A percentile compares a stretch with the other conserved stretches of the same genome.
Evolutionary conservation across 1,140 invertebrate genomes (phyloP).

Genomic region (Zaprionus davidi): DNA sequence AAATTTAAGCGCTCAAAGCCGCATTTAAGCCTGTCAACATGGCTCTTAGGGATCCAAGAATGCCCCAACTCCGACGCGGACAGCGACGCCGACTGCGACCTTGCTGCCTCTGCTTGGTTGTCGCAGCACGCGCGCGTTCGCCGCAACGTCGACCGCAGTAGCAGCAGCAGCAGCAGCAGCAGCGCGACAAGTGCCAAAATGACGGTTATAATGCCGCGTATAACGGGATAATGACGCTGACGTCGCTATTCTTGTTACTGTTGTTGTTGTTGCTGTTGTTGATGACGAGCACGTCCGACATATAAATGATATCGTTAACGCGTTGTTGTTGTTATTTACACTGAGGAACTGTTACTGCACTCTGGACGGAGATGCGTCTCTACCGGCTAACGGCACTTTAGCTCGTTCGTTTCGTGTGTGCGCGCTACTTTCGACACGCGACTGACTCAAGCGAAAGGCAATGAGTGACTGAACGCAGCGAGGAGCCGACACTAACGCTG

Average conservation of each 20-base stretch:
- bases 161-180: constrained; percentile 24
- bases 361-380: constrained; percentile 22
- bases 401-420: constrained; percentile 16
- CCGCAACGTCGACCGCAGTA: constrained; percentile 5
- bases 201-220: constrained; percentile 24
- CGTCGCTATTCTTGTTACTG: constrained; percentile 5
- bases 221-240: neutral
- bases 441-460: constrained; percentile 60
- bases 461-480: constrained; percentile 54
- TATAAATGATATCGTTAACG: constrained; percentile 64
- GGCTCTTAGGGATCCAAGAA: constrained; percentile 21
- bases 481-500: constrained; percentile 27
- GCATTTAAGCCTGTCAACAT: constrained; percentile 57
- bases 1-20: constrained; percentile 57
- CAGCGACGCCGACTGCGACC: constrained; percentile 1
- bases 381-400: neutral
- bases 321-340: neutral
- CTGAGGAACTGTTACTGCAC: neutral
- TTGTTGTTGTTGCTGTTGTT: constrained; percentile 45
- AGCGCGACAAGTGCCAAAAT: constrained; percentile 5
- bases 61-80: neutral
- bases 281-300: constrained; percentile 39
- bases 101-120: constrained; percentile 13
- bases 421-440: constrained; percentile 31
- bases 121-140: constrained; percentile 32